Evolutionary conservation across 2,888 invertebrate species (phyloP).

Genomic region (Cosmopolites sordidus): DNA sequence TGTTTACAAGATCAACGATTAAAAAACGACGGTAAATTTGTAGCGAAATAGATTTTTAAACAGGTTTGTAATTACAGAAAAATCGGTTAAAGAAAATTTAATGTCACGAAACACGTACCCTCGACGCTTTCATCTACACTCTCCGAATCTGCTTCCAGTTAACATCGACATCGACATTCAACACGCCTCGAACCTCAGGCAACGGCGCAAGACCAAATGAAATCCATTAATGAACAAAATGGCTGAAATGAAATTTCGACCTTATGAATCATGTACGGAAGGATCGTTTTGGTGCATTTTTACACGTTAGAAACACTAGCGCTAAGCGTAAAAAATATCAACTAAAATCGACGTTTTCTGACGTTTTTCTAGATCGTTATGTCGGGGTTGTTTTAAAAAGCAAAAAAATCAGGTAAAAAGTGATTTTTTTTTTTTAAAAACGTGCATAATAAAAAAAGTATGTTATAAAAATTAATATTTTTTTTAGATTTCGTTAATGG

Average conservation of each 20-base stretch:
- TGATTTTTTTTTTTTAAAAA: slow-evolving; percentile 17
- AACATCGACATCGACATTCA: slow-evolving; percentile 18
- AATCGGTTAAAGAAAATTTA: slow-evolving; percentile 11
- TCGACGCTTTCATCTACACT: slow-evolving; percentile 39
- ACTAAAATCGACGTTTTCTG: slow-evolving; percentile 43
- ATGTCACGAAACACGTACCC: slow-evolving; percentile 38
- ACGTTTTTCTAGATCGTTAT: slow-evolving; percentile 38
- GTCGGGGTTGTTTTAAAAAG: slow-evolving; percentile 33
- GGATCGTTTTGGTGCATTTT: slow-evolving; percentile 24
- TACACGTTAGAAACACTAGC: slow-evolving; percentile 38
- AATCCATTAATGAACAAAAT: slow-evolving; percentile 11
- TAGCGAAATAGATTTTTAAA: neutral
- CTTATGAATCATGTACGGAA: slow-evolving; percentile 25
- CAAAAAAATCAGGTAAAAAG: slow-evolving; percentile 34
- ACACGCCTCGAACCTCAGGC: slow-evolving; percentile 4
- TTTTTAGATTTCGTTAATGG: slow-evolving; percentile 46
- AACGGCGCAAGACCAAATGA: slow-evolving; percentile 12
- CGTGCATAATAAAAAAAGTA: slow-evolving; percentile 24
- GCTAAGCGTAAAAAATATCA: slow-evolving; percentile 44
- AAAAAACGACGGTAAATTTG: slow-evolving; percentile 4
- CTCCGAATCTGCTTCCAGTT: slow-evolving; percentile 14
- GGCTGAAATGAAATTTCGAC: slow-evolving; percentile 22
- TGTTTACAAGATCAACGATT: neutral
- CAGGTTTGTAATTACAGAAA: slow-evolving; percentile 1
- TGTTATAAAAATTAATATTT: slow-evolving; percentile 29